phyloP scores from a whole-genome alignment of 2,113 vertebrate genomes.

The Ctenomys sociabilis region DNA sequence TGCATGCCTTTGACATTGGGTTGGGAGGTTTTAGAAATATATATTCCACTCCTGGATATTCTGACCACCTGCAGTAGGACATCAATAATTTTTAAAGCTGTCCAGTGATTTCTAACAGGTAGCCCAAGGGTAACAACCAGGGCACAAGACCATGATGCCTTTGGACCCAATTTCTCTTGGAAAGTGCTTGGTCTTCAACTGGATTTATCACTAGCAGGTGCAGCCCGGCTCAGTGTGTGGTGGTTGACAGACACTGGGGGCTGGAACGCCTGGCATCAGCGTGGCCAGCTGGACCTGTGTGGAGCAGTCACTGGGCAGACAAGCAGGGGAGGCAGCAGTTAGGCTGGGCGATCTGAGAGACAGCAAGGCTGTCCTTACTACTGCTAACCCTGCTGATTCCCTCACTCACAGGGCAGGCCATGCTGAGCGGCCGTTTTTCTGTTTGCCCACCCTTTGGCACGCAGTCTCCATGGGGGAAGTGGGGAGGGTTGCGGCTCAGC shows the following conservation, averaged over 20 bases:
- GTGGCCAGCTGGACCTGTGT: neutral
- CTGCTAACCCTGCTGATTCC: no score
- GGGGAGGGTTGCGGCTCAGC: neutral
- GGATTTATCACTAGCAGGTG: neutral
- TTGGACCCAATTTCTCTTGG: neutral
- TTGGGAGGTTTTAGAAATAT: neutral
- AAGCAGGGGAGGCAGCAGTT: neutral
- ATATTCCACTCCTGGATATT: neutral
- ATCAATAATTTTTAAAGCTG: neutral
- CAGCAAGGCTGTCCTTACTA: rapidly evolving
- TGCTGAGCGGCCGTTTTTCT: neutral
- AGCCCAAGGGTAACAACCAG: neutral
- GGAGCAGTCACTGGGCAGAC: neutral
- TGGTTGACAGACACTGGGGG: neutral
- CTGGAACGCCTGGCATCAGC: neutral
- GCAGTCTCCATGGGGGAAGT: neutral
- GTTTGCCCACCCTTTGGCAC: neutral
- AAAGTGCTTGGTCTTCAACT: neutral
- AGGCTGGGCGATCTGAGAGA: neutral
- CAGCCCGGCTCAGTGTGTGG: neutral
- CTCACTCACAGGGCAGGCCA: rapidly evolving
- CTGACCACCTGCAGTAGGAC: neutral
- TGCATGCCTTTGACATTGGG: neutral
- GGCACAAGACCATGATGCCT: neutral
- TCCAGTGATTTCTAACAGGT: neutral